Conservation (phyloP, 2,797 vertebrate species). For the Prunella strophiata region DNA sequence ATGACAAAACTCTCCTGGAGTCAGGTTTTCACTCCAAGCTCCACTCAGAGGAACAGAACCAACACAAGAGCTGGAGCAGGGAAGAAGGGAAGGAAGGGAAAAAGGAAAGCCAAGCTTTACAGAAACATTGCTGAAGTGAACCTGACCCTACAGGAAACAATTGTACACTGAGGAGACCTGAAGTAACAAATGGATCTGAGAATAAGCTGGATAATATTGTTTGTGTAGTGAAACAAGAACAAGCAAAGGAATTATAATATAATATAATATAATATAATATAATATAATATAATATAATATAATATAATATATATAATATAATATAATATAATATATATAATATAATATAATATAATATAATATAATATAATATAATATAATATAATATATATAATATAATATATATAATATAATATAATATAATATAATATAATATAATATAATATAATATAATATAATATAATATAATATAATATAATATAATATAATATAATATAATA, state of each 20-base stretch:
- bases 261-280: too few relatives aligned
- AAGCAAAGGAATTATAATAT: neutral
- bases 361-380: too few relatives aligned
- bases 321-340: too few relatives aligned
- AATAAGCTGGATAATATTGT: neutral
- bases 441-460: too few relatives aligned
- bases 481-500: too few relatives aligned
- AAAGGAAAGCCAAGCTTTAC: neutral
- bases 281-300: too few relatives aligned
- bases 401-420: too few relatives aligned
- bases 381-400: too few relatives aligned
- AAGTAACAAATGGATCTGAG: neutral
- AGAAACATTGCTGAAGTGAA: neutral
- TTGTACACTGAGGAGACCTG: rapidly evolving
- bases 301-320: too few relatives aligned
- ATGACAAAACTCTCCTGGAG: neutral
- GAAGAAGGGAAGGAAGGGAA: neutral
- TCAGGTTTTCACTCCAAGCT: neutral
- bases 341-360: too few relatives aligned
- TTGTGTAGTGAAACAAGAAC: neutral
- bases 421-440: too few relatives aligned
- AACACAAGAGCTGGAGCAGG: neutral
- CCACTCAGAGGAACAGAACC: neutral
- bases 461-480: too few relatives aligned
- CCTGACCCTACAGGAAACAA: neutral